Base-by-base conservation (phyloP, 2,888 invertebrate species). In the Lepidocyrtinus sp. region DNA sequence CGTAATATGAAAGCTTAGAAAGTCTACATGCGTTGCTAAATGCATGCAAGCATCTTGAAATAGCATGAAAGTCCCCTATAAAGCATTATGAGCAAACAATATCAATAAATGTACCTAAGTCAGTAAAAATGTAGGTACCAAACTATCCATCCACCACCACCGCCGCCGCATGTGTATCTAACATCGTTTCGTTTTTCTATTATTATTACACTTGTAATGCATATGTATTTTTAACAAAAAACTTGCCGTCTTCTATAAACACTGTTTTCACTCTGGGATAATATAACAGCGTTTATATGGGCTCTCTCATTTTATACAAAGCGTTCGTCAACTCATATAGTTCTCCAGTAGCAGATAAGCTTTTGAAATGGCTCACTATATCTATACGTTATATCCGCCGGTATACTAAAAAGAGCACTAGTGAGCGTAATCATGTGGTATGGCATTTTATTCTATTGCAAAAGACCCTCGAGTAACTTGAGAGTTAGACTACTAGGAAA, bases 361-460 rank as follows among this genome's bases (percentile, higher is more conserved):
- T n/a, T n/a, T 77, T 77, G 71, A 77, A 77, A 77, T 77, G 77
- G 77, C 72, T 77, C 72, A 62, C n/a, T n/a, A n/a, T n/a, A n/a
- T n/a, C n/a, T n/a, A n/a, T n/a, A n/a, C n/a, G n/a, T n/a, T n/a
- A 77, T 77, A 77, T 77, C 77, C 77, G 72, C 67, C 70, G 72
- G 70, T 67, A 71, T 12, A 5, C 36, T 36, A 12, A 36, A 36
- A 36, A 36, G 12, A n/a, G n/a, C n/a, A n/a, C n/a, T n/a, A n/a
- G n/a, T n/a, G 36, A 36, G 36, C 36, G 67, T 62, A 64, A 70
- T 77, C 71, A 72, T 77, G 72, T 72, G 67, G 67, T 63, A 76
- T 68, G 45, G 62, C 70, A 76, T 5, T 9, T 24, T 9, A 62
- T 9, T 7, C 71, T 72, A 77, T 71, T 67, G 67, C 77, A 7